phyloP scores from a whole-genome alignment of 2,888 invertebrate species.

The Rhaphigaster nebulosa region DNA sequence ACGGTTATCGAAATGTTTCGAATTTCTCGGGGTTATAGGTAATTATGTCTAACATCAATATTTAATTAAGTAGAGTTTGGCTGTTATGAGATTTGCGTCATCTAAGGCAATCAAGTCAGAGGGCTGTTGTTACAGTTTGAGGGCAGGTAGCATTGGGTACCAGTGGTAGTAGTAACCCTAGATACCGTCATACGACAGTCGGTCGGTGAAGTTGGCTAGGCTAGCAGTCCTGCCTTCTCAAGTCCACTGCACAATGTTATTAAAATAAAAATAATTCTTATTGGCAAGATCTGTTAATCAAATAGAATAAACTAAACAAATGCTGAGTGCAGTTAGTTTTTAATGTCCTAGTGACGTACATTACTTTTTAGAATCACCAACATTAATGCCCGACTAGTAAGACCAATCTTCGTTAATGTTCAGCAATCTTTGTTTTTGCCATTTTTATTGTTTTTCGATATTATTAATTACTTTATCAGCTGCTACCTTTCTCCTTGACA shows the following conservation, averaged over 20 bases:
- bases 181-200: too few relatives aligned
- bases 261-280: background rate
- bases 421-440: background rate
- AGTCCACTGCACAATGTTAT: background rate
- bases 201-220: too few relatives aligned
- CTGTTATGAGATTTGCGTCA: too few relatives aligned
- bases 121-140: too few relatives aligned
- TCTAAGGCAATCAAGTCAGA: too few relatives aligned
- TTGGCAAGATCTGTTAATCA: background rate
- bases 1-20: too few relatives aligned
- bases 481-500: background rate
- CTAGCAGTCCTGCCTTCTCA: too few relatives aligned
- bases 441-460: background rate
- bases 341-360: background rate
- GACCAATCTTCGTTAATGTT: background rate
- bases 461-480: background rate
- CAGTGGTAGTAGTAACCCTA: background rate
- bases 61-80: too few relatives aligned
- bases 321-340: background rate
- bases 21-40: too few relatives aligned
- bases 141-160: too few relatives aligned
- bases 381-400: background rate
- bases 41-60: too few relatives aligned
- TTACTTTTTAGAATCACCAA: background rate
- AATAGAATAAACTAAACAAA: background rate